Percentiles rank a stretch among this genome's conserved stretches.
Evolutionary conservation across 2,888 invertebrate species (phyloP).

Genomic region (Drosophila suboccidentalis): DNA sequence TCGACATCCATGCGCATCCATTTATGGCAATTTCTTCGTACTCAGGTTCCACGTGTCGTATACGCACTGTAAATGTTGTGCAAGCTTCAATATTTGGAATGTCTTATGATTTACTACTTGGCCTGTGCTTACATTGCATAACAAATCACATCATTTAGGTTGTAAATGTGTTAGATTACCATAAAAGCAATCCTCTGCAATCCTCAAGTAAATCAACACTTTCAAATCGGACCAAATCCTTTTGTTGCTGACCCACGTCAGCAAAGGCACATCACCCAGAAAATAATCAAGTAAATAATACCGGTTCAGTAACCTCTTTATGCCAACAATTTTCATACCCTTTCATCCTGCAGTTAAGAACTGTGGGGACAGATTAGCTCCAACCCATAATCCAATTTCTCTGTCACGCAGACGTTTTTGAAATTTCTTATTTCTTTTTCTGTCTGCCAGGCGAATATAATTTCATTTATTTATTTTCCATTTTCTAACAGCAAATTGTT

Average conservation of each 20-base stretch:
- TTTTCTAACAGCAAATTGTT: conserved; percentile 28
- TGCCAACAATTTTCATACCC: conserved; percentile 40
- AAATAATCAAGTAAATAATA: conserved; percentile 36
- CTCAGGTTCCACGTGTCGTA: conserved; percentile 8
- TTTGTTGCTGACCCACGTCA: conserved; percentile 16
- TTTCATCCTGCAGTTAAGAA: conserved; percentile 13
- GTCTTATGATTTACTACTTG: conserved; percentile 17
- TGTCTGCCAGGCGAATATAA: conserved; percentile 21
- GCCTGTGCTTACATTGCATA: conserved; percentile 29
- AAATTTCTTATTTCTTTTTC: conserved; percentile 13
- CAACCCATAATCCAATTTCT: conserved; percentile 15
- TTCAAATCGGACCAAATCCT: conserved; percentile 44
- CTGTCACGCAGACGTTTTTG: conserved; percentile 21
- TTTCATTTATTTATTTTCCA: conserved; percentile 46
- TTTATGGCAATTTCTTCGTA: conserved; percentile 3
- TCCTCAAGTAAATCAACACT: conserved; percentile 35
- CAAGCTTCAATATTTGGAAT: background rate
- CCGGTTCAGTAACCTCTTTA: conserved; percentile 45
- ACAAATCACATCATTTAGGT: conserved; percentile 40
- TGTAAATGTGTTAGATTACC: conserved; percentile 9
- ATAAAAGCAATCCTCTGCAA: conserved; percentile 20
- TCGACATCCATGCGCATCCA: conserved; percentile 4
- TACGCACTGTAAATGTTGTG: conserved; percentile 8
- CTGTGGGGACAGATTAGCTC: conserved; percentile 44
- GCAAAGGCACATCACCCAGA: conserved; percentile 20